A percentile compares a stretch with the other conserved stretches of the same genome.
Conservation (phyloP, 2,113 vertebrate genomes). For the Petromus typicus region DNA sequence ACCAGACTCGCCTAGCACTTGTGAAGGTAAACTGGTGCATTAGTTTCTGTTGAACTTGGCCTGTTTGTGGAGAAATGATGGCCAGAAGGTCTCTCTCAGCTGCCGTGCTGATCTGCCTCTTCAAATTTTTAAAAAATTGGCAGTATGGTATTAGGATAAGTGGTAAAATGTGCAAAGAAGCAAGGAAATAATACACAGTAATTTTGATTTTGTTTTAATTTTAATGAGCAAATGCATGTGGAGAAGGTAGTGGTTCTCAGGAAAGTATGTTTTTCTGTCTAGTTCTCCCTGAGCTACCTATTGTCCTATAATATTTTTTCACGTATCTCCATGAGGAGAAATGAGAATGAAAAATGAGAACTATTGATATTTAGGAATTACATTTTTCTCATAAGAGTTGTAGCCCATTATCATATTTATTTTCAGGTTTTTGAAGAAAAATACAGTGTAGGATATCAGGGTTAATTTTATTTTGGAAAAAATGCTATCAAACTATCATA, state of each 20-base stretch:
- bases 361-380: background rate
- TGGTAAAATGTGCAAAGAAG: background rate
- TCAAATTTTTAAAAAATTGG: background rate
- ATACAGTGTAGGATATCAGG: background rate
- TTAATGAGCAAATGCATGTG: background rate
- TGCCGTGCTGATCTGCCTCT: background rate
- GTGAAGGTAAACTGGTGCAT: background rate
- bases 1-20: background rate
- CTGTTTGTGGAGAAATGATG: background rate
- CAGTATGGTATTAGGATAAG: background rate
- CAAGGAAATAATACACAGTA: background rate
- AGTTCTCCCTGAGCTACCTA: background rate
- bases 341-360: too few relatives aligned
- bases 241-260: background rate
- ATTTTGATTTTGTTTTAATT: conserved; percentile 21
- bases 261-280: background rate
- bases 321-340: background rate
- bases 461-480: conserved; percentile 6
- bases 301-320: background rate
- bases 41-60: background rate
- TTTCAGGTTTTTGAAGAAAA: background rate
- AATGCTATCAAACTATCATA: background rate
- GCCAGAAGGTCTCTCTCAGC: background rate
- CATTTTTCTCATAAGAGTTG: background rate
- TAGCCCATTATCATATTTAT: background rate